Base-by-base conservation (phyloP, 2,113 vertebrate species). In the Nibea coibor region DNA sequence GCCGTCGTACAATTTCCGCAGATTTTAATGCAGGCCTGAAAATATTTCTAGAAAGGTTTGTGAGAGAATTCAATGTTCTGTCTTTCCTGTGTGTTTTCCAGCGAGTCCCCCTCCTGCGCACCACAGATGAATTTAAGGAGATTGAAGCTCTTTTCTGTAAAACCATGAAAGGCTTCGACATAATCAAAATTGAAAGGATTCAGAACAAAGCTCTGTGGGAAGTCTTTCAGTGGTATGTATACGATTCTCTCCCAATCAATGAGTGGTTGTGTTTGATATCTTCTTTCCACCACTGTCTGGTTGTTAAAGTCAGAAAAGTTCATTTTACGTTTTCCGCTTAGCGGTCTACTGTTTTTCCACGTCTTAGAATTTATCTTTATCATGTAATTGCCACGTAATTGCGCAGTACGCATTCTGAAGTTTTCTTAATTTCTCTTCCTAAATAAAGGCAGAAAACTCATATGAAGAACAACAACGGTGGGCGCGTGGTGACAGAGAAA, bases 201-300 rank as follows among this genome's bases (percentile, higher is more conserved):
- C 94, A 95, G 81, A 96, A 95, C 92, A 91, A 84, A 88, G 61
- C 80, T 10, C 89, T 95, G 0, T 96, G 94, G 95, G 94, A 94
- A 43, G 62, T 85, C 24, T 96, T 92, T 90, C 94, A 95, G 75
- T 89, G 75, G 95, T 96, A 88, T 1, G 93, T 88, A 64, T 43
- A 0, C 22, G 20, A 2, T 0, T 39, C 16, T 24, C 5, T 14
- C 9, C 9, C 14, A 31, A 2, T 16, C 5, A n/a, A 11, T 65
- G 15, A 22, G 42, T 5, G 2, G 16, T 20, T 26, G 15, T 58
- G 19, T 35, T 22, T 31, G 10, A 59, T 47, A 7, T 8, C 47
- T 22, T 17, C 28, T 63, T 16, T 20, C 53, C 8, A 24, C 35
- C 22, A 50, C 17, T 14, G 47, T 17, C 47, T 48, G 47, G 15